Conservation (phyloP, 1,140 invertebrate genomes). For the Nasonia giraulti region DNA sequence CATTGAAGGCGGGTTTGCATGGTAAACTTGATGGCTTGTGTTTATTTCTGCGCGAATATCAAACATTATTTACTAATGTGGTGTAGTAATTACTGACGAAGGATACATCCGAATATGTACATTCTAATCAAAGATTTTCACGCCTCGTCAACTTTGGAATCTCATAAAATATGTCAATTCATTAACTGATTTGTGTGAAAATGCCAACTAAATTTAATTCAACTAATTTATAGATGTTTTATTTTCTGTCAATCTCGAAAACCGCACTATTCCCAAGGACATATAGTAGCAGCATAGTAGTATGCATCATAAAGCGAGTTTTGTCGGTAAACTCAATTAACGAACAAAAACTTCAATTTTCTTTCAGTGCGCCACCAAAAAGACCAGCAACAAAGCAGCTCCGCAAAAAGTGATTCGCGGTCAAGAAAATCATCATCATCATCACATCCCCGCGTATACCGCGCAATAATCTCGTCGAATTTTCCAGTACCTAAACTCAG, state of each 20-base stretch:
- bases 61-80: background rate
- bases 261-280: background rate
- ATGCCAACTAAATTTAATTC: too few species aligned
- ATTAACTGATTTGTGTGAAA: background rate
- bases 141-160: background rate
- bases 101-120: background rate
- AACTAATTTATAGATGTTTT: background rate
- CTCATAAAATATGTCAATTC: background rate
- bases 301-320: background rate
- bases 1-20: background rate
- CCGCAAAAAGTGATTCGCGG: background rate
- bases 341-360: conserved; percentile 2
- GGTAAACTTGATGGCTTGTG: background rate
- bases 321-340: conserved; percentile 10
- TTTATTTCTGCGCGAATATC: background rate
- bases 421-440: background rate
- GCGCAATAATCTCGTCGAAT: conserved; percentile 23
- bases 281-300: background rate
- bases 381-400: background rate
- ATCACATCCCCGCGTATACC: background rate
- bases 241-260: background rate
- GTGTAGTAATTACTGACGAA: background rate
- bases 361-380: background rate
- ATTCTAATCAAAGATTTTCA: background rate
- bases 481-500: conserved; percentile 1